These are phyloP conservation scores for Tetrax tetrax DNA, from an alignment of 2,113 vertebrate genomes.

Conservation along the genomic window DNA sequence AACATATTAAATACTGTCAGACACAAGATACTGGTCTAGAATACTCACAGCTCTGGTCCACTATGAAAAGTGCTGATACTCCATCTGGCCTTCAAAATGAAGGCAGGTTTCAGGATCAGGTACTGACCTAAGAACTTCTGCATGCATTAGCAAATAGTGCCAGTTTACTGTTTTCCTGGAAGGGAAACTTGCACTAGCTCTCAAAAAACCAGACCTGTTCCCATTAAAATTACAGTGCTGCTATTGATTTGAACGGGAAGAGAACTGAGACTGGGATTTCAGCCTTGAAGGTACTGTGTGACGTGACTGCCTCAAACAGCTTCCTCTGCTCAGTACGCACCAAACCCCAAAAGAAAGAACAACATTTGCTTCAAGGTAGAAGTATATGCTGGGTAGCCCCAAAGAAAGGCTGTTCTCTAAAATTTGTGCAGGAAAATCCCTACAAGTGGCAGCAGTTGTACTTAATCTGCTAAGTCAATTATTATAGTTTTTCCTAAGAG, in stretches of 20 bases:
- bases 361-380: background rate
- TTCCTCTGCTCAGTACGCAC: background rate
- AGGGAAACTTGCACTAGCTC: background rate
- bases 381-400: background rate
- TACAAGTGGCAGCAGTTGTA: background rate
- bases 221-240: background rate
- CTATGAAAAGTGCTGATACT: background rate
- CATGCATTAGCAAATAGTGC: background rate
- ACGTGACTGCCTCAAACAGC: background rate
- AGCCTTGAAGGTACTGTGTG: background rate
- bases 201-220: background rate
- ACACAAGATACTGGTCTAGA: background rate
- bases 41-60: background rate
- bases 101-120: background rate
- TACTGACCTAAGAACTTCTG: background rate
- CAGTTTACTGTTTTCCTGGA: background rate
- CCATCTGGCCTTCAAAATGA: background rate
- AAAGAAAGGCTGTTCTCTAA: background rate
- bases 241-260: background rate
- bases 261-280: background rate
- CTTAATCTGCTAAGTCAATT: background rate
- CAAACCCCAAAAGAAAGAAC: background rate
- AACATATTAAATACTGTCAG: background rate
- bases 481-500: background rate
- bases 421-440: background rate